Conservation (phyloP, 2,797 vertebrate genomes). For the Melanotaenia boesemani region DNA sequence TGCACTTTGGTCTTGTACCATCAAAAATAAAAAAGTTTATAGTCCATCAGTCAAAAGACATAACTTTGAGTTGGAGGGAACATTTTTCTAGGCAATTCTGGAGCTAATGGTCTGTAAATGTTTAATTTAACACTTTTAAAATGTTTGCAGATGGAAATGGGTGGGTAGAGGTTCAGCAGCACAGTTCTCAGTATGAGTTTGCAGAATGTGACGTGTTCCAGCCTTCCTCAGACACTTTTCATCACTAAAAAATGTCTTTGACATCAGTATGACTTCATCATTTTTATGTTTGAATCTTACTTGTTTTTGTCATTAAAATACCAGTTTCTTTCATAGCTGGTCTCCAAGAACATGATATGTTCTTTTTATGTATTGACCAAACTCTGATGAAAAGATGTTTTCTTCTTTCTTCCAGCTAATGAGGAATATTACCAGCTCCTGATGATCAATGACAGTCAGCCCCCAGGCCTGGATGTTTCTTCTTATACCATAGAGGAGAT, state of each 20-base stretch:
- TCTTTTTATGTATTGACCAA: background rate
- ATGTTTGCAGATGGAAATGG: constrained; percentile 40
- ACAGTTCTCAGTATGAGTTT: background rate
- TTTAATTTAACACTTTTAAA: constrained; percentile 18
- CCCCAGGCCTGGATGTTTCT: constrained; percentile 86
- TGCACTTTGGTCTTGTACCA: background rate
- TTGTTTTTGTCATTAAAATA: constrained; percentile 1
- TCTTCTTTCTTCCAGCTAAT: constrained; percentile 83
- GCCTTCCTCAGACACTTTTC: background rate
- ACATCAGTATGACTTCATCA: background rate
- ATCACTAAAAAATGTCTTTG: constrained; percentile 10
- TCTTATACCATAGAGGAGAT: constrained; percentile 92
- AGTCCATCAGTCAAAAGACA: background rate
- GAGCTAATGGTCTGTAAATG: constrained; percentile 17
- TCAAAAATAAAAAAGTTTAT: background rate
- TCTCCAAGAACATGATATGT: background rate
- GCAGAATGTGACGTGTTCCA: background rate
- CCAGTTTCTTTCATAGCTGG: background rate
- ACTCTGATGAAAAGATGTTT: background rate
- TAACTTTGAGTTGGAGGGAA: constrained; percentile 5
- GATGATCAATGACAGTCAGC: constrained; percentile 89
- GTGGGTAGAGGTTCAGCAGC: constrained; percentile 2
- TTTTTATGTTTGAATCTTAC: background rate
- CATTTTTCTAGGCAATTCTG: background rate
- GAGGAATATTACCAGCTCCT: constrained; percentile 95